Evolutionary conservation across 2,888 invertebrate genomes (phyloP), one percentile per base, ranked within the genome.

Genomic region (Caenorhabditis sp.): DNA sequence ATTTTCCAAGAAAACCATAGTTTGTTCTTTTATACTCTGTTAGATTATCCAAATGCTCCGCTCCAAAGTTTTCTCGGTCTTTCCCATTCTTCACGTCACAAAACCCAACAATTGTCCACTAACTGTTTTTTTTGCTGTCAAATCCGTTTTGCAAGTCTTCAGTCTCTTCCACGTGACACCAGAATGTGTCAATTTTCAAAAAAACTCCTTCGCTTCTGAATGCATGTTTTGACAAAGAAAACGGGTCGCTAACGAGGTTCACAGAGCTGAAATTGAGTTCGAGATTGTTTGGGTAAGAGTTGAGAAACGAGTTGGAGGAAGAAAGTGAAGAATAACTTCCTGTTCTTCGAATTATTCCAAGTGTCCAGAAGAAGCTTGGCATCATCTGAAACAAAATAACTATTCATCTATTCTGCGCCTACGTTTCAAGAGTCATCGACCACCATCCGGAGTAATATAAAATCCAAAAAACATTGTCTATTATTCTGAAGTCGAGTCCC

Each of bases 221-320:
- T 22, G 41, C 63, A 26, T 74, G 41, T 74, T 74, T 74, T 74
- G 54, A 64, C 64, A 74, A 64, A 64, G 64, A 64, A 74, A 64
- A 74, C n/a, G 38, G 51, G 47, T 61, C 51, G 63, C 73, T 73
- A 73, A 73, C 73, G 73, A 73, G 73, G n/a, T 54, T 73, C 51
- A 44, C 51, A 28, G 19, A 58, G 64, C 56, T 58, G 66, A 66
- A 64, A 74, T 64, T 47, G 66, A 66, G 66, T 68, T 76, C 59
- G 68, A 58, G 76, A 59, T 49, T 63, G 54, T 54, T 63, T 74
- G 61, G 58, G 14, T 51, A 31, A 35, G 47, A 28, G 14, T 10
- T 24, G 22, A 35, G n/a, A 22, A 61, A 31, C 38, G 61, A 49
- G 24, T 19, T 4, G 44, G 26, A 56, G n/a, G 56, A 8, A 47